Percentiles rank a stretch among this genome's conserved stretches.
Conservation (phyloP, 2,888 invertebrate genomes). For the Campoletis raptor region DNA sequence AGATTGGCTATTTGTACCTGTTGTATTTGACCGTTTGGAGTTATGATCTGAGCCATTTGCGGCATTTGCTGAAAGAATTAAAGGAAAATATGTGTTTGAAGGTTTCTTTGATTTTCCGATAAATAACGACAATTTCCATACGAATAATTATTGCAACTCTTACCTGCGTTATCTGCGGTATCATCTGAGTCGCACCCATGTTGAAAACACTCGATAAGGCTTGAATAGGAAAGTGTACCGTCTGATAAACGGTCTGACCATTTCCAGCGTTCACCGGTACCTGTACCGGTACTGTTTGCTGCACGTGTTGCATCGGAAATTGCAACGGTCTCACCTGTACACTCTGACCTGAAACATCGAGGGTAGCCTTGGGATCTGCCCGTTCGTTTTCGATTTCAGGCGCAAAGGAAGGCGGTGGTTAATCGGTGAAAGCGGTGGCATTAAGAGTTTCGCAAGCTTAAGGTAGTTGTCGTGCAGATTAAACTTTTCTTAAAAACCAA, state of each 20-base stretch:
- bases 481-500: not conserved
- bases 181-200: slow-evolving; percentile 90
- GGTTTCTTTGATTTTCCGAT: not conserved
- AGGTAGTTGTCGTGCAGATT: not conserved
- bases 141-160: slow-evolving; percentile 11
- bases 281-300: slow-evolving; percentile 94
- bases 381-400: slow-evolving; percentile 69
- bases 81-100: slow-evolving; percentile 2
- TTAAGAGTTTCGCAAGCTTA: not conserved
- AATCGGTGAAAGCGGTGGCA: slow-evolving; percentile 68
- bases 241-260: slow-evolving; percentile 98
- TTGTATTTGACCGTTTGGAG: slow-evolving; percentile 95
- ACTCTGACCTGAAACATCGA: slow-evolving; percentile 88
- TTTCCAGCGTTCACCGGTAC: slow-evolving; percentile 93
- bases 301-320: slow-evolving; percentile 88
- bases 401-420: slow-evolving; percentile 69
- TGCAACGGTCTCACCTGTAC: slow-evolving; percentile 90
- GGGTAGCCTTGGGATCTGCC: slow-evolving; percentile 77
- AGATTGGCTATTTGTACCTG: slow-evolving; percentile 94
- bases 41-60: slow-evolving; percentile 93
- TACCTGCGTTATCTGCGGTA: slow-evolving; percentile 93
- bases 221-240: slow-evolving; percentile 97
- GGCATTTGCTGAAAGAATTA: slow-evolving; percentile 87
- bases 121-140: too few species aligned
- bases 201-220: slow-evolving; percentile 88